phyloP scores from a whole-genome alignment of 2,113 vertebrate genomes.

The Cheirogaleus medius region DNA sequence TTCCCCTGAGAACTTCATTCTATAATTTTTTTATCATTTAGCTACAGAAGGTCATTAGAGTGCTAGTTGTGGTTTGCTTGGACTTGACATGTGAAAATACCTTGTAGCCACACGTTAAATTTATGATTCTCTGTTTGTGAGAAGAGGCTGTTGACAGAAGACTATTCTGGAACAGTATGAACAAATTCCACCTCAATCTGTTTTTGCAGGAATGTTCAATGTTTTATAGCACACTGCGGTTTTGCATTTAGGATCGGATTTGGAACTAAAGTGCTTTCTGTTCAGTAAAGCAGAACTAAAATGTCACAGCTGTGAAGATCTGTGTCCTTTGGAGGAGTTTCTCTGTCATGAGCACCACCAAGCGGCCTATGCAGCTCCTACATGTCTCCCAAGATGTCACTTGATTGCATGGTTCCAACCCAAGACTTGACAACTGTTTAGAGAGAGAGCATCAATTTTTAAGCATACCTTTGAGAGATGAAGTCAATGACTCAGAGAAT shows the following conservation, averaged over 20 bases:
- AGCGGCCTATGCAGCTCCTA: background rate
- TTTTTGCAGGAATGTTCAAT: background rate
- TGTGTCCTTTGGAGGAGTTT: background rate
- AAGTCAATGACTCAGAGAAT: background rate
- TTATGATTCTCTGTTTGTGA: background rate
- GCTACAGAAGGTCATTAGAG: background rate
- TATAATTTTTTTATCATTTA: background rate
- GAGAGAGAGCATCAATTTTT: rapidly evolving
- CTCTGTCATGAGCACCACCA: conserved; percentile 45
- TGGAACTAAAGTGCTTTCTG: conserved; percentile 3
- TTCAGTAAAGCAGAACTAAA: conserved; percentile 59
- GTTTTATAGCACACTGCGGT: background rate
- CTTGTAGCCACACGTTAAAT: background rate
- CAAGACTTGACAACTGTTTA: background rate
- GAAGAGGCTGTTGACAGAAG: background rate
- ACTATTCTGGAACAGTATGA: background rate
- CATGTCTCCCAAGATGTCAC: background rate
- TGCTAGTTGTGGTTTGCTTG: background rate
- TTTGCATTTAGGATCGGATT: conserved; percentile 45
- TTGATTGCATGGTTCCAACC: background rate
- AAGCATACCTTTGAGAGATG: background rate
- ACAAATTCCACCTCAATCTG: background rate
- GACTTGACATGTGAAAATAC: background rate
- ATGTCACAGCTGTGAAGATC: background rate
- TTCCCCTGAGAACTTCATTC: background rate